Percentiles rank a stretch among this genome's conserved stretches.
Evolutionary conservation across 2,113 vertebrate species (phyloP).

Genomic region (Diadophis punctatus): DNA sequence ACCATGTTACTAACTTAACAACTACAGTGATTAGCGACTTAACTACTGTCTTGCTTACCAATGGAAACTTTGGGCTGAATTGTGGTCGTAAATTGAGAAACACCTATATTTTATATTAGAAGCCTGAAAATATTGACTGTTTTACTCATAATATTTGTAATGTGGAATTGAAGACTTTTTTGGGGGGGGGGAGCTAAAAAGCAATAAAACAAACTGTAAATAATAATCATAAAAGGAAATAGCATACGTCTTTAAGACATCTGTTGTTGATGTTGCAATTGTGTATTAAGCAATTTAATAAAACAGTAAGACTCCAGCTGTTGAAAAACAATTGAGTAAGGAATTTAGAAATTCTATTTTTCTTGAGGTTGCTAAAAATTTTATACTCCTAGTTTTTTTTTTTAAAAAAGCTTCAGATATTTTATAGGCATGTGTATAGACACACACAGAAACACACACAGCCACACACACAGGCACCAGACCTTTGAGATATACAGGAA

Average conservation of each 20-base stretch:
- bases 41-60: background rate
- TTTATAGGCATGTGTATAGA: constrained; percentile 7
- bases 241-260: background rate
- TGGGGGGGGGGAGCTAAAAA: background rate
- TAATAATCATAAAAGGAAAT: background rate
- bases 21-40: background rate
- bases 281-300: background rate
- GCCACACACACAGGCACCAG: background rate
- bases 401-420: constrained; percentile 49
- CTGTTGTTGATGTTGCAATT: background rate
- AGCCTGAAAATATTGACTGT: background rate
- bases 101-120: background rate
- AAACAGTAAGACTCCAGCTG: background rate
- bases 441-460: background rate
- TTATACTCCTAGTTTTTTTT: constrained; percentile 55
- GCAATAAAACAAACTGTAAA: background rate
- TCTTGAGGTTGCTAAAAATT: constrained; percentile 37
- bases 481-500: background rate
- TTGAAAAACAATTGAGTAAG: constrained; percentile 12
- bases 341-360: constrained; percentile 42
- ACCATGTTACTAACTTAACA: no score
- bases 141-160: background rate
- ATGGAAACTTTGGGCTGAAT: no score
- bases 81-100: no score
- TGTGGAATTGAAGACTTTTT: background rate